Base-by-base conservation (phyloP, 2,113 vertebrate species). In the Campylorhamphus procurvoides region DNA sequence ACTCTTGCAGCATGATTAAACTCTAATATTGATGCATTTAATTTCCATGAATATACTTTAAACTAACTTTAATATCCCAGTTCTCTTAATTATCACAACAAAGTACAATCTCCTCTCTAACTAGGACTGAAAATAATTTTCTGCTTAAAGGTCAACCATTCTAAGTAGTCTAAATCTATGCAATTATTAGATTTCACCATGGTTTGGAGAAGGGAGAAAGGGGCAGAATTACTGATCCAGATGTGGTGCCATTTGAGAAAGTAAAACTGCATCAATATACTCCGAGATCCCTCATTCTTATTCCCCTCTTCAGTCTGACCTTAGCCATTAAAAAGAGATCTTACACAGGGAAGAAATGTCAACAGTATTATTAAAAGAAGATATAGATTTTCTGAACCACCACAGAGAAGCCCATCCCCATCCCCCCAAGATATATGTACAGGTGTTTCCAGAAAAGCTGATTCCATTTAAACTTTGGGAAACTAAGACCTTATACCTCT, bases 21-120 rank as follows among this genome's bases (percentile, higher is more conserved):
- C 83, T 84, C 63, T 73, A 73, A 44, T 69, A 90, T 64, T 39
- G 91, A 95, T 55, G 37, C 35, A 73, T 85, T 94, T 90, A 2
- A 83, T 68, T 85, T 33, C 82, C 46, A 76, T 24, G 6, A 91
- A 79, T 90, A 69, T 37, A 40, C 28, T 83, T 96, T 80, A 85
- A 91, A 89, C 40, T 75, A 85, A 79, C 69, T 75, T 85, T 74
- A 85, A 94, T 87, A 93, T 49, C 23, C 35, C 7, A 46, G 53
- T 82, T 93, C 62, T 83, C 69, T 85, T 92, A 87, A 94, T 94
- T 95, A 95, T 56, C 18, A 53, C 37, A 86, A 59, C 25, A 63
- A 88, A 84, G 31, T 33, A 60, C 50, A 77, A 64, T 53, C 46
- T 83, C 42, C 49, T 76, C 40, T 83, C 53, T 66, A 90, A 83